Evolutionary conservation across 2,113 vertebrate species (phyloP).

Genomic region (Oncorhynchus tshawytscha): DNA sequence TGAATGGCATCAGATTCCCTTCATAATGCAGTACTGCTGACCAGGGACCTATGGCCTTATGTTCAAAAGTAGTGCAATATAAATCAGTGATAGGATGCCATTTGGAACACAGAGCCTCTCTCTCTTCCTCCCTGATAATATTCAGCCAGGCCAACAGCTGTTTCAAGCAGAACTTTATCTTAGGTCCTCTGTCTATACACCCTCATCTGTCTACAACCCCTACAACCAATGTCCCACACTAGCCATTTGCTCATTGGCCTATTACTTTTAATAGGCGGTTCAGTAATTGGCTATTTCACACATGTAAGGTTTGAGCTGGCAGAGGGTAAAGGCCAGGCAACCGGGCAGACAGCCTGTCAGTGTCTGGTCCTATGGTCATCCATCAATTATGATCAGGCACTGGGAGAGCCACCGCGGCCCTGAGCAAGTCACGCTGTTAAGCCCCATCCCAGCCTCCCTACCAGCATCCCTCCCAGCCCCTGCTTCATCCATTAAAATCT

Average conservation of each 20-base stretch:
- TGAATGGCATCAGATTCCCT: too few species aligned
- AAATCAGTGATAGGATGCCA: too few species aligned
- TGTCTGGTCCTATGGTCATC: slow-evolving; percentile 78
- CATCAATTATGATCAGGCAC: slow-evolving; percentile 97
- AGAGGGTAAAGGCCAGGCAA: slow-evolving; percentile 93
- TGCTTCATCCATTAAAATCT: slow-evolving; percentile 64
- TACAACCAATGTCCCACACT: slow-evolving; percentile 75
- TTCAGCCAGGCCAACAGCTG: slow-evolving; percentile 74
- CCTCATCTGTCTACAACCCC: slow-evolving; percentile 72
- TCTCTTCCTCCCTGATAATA: slow-evolving; percentile 17
- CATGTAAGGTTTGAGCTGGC: slow-evolving; percentile 92
- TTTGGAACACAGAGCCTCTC: slow-evolving; percentile 16
- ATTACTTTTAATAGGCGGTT: slow-evolving; percentile 88
- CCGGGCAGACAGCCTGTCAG: slow-evolving; percentile 89
- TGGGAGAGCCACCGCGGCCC: slow-evolving; percentile 76
- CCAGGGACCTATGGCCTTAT: too few species aligned
- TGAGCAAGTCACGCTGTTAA: slow-evolving; percentile 76
- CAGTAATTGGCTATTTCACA: slow-evolving; percentile 99
- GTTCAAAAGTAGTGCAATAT: too few species aligned
- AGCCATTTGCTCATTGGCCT: slow-evolving; percentile 94
- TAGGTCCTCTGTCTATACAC: slow-evolving; percentile 72
- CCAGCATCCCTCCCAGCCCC: slow-evolving; percentile 23
- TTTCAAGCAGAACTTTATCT: slow-evolving; percentile 83
- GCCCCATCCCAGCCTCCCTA: slow-evolving; percentile 53
- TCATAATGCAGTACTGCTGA: too few species aligned